Conservation (phyloP, 2,113 vertebrate species). For the Antennarius striatus region DNA sequence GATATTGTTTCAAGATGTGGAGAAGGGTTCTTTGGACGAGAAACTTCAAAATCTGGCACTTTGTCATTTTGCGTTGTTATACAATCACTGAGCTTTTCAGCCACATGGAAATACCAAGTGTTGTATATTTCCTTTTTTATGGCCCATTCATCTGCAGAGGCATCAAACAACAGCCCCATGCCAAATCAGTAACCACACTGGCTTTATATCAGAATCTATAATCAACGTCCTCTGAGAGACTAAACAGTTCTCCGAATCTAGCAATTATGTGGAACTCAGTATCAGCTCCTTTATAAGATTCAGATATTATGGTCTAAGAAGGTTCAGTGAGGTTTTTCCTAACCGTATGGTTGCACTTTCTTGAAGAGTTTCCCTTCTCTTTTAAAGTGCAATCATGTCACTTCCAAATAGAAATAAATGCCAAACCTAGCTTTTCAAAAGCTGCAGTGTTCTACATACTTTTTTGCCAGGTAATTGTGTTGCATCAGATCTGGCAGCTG, state of each 20-base stretch:
- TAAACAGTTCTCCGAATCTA: slow-evolving; percentile 44
- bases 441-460: not conserved
- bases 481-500: slow-evolving; percentile 30
- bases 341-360: slow-evolving; percentile 26
- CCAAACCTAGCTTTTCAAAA: slow-evolving; percentile 47
- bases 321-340: slow-evolving; percentile 39
- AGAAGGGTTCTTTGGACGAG: slow-evolving; percentile 51
- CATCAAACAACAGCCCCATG: slow-evolving; percentile 49
- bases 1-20: slow-evolving; percentile 78
- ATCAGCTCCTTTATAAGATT: slow-evolving; percentile 42
- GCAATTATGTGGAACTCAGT: slow-evolving; percentile 34
- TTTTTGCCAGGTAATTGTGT: slow-evolving; percentile 34
- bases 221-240: slow-evolving; percentile 53
- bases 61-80: slow-evolving; percentile 61
- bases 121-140: slow-evolving; percentile 50
- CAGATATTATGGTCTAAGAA: slow-evolving; percentile 12
- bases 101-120: slow-evolving; percentile 42
- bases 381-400: slow-evolving; percentile 26
- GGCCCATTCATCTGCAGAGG: slow-evolving; percentile 48
- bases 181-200: slow-evolving; percentile 44
- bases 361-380: slow-evolving; percentile 14
- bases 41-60: slow-evolving; percentile 64
- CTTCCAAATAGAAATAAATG: slow-evolving; percentile 25
- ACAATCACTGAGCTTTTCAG: slow-evolving; percentile 45
- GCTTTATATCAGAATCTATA: slow-evolving; percentile 56